phyloP scores from a whole-genome alignment of 2,888 invertebrate species.

The Drosophila percnosoma region DNA sequence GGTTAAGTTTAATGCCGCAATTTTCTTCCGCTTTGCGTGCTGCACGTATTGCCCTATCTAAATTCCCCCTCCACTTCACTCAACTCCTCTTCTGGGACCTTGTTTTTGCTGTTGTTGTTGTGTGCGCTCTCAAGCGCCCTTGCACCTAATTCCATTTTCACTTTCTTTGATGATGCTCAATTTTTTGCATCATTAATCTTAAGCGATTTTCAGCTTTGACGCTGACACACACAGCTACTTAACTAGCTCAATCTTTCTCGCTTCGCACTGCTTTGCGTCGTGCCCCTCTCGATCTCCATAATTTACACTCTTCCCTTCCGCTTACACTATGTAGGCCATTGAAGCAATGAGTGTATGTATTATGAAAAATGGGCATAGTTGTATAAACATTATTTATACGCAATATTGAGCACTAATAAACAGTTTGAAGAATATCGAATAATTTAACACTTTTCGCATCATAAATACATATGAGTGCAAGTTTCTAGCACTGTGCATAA shows the following conservation, averaged over 20 bases:
- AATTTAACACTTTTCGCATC: background rate
- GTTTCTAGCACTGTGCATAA: background rate
- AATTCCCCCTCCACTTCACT: background rate
- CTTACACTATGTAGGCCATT: background rate
- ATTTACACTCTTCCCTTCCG: conserved; percentile 11
- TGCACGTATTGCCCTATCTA: conserved; percentile 52
- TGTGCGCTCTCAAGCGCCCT: conserved; percentile 38
- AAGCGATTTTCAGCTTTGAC: conserved; percentile 77
- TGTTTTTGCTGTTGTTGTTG: conserved; percentile 13
- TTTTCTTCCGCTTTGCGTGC: conserved; percentile 72
- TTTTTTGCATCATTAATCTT: conserved; percentile 80
- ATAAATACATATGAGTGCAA: too few species aligned
- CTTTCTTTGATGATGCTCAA: conserved; percentile 80
- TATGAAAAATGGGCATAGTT: conserved; percentile 30
- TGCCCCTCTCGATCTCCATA: background rate
- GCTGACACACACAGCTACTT: conserved; percentile 55
- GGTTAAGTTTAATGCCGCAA: conserved; percentile 76
- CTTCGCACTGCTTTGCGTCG: background rate
- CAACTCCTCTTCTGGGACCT: background rate
- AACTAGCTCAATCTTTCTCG: background rate
- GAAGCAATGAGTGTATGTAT: conserved; percentile 19
- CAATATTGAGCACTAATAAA: background rate
- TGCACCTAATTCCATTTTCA: conserved; percentile 81
- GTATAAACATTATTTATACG: conserved; percentile 1
- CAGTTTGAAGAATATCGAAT: background rate